These are phyloP conservation scores for Pantherophis guttatus DNA, from an alignment of 2,113 vertebrate species.

Conservation along the genomic window DNA sequence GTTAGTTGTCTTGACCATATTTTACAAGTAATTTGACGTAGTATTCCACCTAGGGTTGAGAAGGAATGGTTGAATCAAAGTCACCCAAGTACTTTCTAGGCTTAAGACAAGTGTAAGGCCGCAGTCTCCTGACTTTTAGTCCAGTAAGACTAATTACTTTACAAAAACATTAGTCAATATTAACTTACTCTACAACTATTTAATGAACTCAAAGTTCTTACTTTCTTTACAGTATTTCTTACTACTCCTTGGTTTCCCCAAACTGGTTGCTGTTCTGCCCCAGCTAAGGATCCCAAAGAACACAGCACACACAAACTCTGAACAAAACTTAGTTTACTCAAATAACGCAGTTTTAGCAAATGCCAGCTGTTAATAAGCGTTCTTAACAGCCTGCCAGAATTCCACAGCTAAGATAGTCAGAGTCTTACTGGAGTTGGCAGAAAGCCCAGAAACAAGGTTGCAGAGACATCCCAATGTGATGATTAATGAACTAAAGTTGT, in stretches of 20 bases:
- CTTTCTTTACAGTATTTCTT: not conserved
- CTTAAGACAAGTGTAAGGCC: not conserved
- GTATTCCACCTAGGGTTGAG: not conserved
- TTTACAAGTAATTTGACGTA: not conserved
- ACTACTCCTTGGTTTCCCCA: not conserved
- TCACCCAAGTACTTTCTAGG: not conserved
- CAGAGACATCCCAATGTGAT: too few species aligned
- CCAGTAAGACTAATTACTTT: not conserved
- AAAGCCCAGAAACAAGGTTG: too few species aligned
- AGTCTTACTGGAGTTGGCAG: too few species aligned
- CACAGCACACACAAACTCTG: too few species aligned
- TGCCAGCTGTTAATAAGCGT: too few species aligned
- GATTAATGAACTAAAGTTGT: too few species aligned
- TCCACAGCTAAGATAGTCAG: too few species aligned
- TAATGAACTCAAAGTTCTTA: not conserved
- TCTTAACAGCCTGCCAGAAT: too few species aligned
- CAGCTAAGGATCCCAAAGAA: too few species aligned
- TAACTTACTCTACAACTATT: not conserved
- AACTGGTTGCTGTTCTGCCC: not conserved
- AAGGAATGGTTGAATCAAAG: not conserved
- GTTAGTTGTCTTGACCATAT: not conserved
- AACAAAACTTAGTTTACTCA: too few species aligned
- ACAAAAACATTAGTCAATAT: not conserved
- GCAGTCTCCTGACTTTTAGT: not conserved
- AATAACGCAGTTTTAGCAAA: too few species aligned